Evolutionary conservation across 2,888 invertebrate species (phyloP).

Genomic region (Lasius platythorax): DNA sequence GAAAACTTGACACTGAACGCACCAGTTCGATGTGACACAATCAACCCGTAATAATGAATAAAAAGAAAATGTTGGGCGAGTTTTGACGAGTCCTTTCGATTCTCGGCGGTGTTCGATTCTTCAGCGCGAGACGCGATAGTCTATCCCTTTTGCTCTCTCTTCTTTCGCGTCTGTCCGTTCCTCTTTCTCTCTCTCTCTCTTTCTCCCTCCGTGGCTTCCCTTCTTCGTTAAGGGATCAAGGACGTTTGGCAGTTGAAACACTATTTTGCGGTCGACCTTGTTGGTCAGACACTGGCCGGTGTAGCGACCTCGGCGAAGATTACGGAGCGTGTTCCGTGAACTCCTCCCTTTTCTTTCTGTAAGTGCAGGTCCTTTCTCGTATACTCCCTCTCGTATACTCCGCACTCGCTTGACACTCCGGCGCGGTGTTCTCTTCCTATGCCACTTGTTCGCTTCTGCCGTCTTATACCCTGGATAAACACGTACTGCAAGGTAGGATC

Average conservation of each 20-base stretch:
- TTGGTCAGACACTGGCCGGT: constrained; percentile 48
- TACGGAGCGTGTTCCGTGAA: constrained; percentile 34
- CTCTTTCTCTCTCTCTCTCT: constrained; percentile 27
- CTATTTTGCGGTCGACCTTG: constrained; percentile 54
- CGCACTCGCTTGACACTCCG: constrained; percentile 30
- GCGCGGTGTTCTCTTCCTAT: constrained; percentile 36
- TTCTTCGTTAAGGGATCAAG: constrained; percentile 56
- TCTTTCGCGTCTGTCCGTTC: constrained; percentile 3
- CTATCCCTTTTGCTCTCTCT: not conserved
- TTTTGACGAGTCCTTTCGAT: not conserved
- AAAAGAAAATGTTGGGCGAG: not conserved
- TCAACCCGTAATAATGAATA: not conserved
- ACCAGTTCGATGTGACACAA: constrained; percentile 4
- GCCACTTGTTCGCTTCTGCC: constrained; percentile 43
- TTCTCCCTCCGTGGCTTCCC: constrained; percentile 12
- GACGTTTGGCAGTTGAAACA: constrained; percentile 49
- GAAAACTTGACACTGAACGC: constrained; percentile 7
- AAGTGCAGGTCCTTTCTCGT: constrained; percentile 42
- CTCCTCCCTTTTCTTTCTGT: constrained; percentile 38
- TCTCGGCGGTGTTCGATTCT: constrained; percentile 21
- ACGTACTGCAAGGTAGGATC: constrained; percentile 64
- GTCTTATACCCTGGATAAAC: constrained; percentile 58
- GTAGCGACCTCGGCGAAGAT: constrained; percentile 56
- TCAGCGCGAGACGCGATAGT: constrained; percentile 9
- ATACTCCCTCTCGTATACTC: constrained; percentile 53